Evolutionary conservation across 2,888 invertebrate species (phyloP).

Genomic region (Hydriomena furcata): DNA sequence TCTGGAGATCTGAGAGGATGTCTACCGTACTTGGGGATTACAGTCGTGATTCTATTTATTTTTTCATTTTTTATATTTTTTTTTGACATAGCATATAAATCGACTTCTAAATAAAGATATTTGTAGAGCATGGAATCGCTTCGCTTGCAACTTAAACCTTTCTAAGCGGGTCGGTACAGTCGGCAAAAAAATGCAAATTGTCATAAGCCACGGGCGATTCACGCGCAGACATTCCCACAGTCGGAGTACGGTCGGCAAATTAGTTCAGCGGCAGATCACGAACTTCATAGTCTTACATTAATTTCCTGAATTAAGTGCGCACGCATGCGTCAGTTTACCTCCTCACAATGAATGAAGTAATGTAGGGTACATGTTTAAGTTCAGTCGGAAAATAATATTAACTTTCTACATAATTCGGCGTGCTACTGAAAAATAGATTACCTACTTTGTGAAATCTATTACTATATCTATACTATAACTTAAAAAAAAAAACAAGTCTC

Average conservation of each 20-base stretch:
- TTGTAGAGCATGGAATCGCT: constrained; percentile 13
- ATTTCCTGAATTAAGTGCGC: constrained; percentile 15
- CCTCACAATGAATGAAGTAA: background rate
- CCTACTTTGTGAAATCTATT: too few relatives aligned
- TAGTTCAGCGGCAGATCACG: constrained; percentile 29
- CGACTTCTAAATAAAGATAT: too few relatives aligned
- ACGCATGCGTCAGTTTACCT: constrained; percentile 10
- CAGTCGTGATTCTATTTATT: too few relatives aligned
- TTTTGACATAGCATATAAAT: too few relatives aligned
- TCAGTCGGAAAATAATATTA: too few relatives aligned
- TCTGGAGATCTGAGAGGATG: too few relatives aligned
- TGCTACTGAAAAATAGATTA: too few relatives aligned
- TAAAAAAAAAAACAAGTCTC: too few relatives aligned
- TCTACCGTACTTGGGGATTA: too few relatives aligned
- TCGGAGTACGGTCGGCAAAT: constrained; percentile 62
- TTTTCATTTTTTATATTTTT: too few relatives aligned
- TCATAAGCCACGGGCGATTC: constrained; percentile 83
- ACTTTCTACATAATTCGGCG: too few relatives aligned
- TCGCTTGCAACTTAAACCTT: constrained; percentile 12
- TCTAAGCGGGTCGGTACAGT: constrained; percentile 54
- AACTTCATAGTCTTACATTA: constrained; percentile 15
- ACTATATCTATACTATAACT: too few relatives aligned
- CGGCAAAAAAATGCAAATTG: constrained; percentile 82
- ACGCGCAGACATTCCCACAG: constrained; percentile 83
- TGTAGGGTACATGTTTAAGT: background rate